Conservation (phyloP, 2,888 invertebrate genomes). For the Liodrosophila aerea region DNA sequence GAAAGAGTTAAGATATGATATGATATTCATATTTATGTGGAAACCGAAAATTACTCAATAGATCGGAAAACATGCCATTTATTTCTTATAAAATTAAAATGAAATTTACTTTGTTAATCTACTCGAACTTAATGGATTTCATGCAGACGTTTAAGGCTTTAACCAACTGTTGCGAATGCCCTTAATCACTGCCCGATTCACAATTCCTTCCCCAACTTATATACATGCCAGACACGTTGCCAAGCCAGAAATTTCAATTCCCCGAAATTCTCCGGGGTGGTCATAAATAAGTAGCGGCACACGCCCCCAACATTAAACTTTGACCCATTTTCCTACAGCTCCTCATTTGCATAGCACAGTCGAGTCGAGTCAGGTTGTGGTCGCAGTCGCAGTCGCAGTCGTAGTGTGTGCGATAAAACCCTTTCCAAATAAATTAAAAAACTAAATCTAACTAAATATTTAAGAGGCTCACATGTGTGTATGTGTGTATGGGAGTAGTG, state of each 20-base stretch:
- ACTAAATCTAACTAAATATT: slow-evolving; percentile 66
- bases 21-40: slow-evolving; percentile 7
- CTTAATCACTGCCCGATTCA: neutral
- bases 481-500: neutral
- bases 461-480: slow-evolving; percentile 41
- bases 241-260: slow-evolving; percentile 25
- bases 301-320: slow-evolving; percentile 61
- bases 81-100: too few species aligned
- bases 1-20: slow-evolving; percentile 5
- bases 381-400: slow-evolving; percentile 8
- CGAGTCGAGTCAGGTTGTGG: slow-evolving; percentile 5
- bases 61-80: neutral
- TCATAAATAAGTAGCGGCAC: slow-evolving; percentile 41
- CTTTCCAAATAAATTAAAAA: slow-evolving; percentile 69
- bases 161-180: slow-evolving; percentile 25
- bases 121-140: neutral
- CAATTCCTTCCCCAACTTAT: slow-evolving; percentile 13
- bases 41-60: neutral
- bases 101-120: too few species aligned
- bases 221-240: slow-evolving; percentile 42
- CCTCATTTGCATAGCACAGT: slow-evolving; percentile 64
- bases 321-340: slow-evolving; percentile 57
- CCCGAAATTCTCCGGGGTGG: slow-evolving; percentile 16
- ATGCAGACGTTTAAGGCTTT: neutral
- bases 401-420: slow-evolving; percentile 31